Conservation (phyloP, 2,113 vertebrate genomes). For the Coptodon bakossiorum region DNA sequence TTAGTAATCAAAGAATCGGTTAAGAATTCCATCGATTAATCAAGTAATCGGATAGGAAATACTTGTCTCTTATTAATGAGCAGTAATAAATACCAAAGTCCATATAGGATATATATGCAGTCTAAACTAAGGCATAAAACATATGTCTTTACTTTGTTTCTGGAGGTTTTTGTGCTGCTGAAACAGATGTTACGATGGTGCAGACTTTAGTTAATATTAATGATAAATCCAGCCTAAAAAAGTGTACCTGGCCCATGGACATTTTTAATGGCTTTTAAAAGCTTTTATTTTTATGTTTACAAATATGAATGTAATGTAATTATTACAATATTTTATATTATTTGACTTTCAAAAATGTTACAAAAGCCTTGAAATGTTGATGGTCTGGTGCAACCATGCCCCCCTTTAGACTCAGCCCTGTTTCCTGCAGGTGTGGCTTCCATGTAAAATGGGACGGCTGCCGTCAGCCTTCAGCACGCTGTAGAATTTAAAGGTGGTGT, state of each 20-base stretch:
- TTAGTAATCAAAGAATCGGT: too few species aligned
- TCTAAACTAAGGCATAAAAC: neutral
- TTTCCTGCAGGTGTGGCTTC: neutral
- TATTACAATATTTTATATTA: neutral
- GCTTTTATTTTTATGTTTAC: neutral
- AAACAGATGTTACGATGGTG: neutral
- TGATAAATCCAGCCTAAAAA: accelerated
- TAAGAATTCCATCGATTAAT: neutral
- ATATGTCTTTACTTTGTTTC: neutral
- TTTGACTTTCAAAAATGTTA: neutral
- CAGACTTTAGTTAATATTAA: neutral
- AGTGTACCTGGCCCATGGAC: neutral
- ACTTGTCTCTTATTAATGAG: neutral
- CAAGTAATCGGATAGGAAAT: neutral
- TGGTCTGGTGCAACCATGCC: neutral
- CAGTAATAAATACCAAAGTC: neutral
- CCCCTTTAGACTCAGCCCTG: neutral
- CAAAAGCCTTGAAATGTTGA: neutral
- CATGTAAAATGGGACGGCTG: neutral
- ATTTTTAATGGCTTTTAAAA: neutral
- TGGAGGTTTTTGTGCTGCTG: neutral
- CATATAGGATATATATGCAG: neutral
- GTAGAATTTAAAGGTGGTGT: neutral
- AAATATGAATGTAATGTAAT: neutral
- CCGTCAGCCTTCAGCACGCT: neutral